These are phyloP conservation scores for Netelia inedita DNA, from an alignment of 2,888 invertebrate genomes.

Conservation along the genomic window DNA sequence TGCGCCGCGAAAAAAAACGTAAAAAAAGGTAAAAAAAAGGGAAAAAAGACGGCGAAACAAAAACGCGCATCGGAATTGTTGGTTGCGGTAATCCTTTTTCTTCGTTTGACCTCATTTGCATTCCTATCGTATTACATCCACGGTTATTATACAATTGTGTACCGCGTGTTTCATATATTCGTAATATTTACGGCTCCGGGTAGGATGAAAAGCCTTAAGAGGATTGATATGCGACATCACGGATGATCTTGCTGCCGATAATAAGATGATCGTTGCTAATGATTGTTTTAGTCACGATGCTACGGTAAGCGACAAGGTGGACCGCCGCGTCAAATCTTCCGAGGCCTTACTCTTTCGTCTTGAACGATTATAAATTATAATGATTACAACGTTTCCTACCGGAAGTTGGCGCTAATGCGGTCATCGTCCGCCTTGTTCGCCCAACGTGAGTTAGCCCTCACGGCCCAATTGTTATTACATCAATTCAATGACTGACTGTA, in stretches of 20 bases:
- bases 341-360: constrained; percentile 79
- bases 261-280: constrained; percentile 32
- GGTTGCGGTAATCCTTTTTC: constrained; percentile 75
- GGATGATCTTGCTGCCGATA: constrained; percentile 62
- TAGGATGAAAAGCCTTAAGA: constrained; percentile 73
- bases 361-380: constrained; percentile 74
- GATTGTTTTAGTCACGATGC: constrained; percentile 38
- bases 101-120: constrained; percentile 70
- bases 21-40: too few species aligned
- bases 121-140: constrained; percentile 69
- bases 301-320: constrained; percentile 68
- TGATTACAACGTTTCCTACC: constrained; percentile 72
- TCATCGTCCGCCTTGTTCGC: constrained; percentile 23
- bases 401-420: constrained; percentile 69
- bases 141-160: too few species aligned
- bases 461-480: constrained; percentile 77
- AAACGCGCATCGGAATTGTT: constrained; percentile 79
- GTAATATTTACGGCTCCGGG: too few species aligned
- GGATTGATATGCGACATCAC: constrained; percentile 72
- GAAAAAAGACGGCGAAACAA: constrained; percentile 71
- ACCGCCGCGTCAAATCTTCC: constrained; percentile 75
- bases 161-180: too few species aligned
- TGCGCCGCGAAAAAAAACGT: constrained; percentile 70
- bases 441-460: constrained; percentile 17
- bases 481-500: constrained; percentile 82